Base-by-base conservation (phyloP, 1,140 invertebrate species). In the Trichonephila clavipes region DNA sequence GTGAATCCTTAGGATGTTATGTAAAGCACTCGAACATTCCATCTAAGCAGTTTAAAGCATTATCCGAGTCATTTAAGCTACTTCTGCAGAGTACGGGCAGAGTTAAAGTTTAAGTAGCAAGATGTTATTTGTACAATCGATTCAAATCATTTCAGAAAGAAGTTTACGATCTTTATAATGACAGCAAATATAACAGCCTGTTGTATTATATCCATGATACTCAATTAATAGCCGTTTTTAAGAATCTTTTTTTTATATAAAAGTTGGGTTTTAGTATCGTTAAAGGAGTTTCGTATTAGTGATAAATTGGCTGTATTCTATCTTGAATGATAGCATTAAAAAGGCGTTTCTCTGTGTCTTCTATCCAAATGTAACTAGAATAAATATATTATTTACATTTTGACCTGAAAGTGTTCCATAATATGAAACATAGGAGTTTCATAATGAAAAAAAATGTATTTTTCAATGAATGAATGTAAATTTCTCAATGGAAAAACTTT, bases 31-130 rank as follows among this genome's bases (percentile, higher is more conserved):
- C 2, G 18, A 40, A 77, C 72, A 34, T 19, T 14, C 72, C 34
- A 77, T 28, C 72, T 77, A 77, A 77, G 72, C 72, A 77, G 72
- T 77, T 77, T 77, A 77, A 77, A 40, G 72, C 72, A 77, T 77
- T 77, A 77, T 40, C 34, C 72, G 72, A 14, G 24, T 77, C 72
- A 77, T 77, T 77, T 77, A 77, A 77, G 34, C 72, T 28, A 28
- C 34, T 77, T 77, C 72, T 34, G 72, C 28, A 77, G 14, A 3
- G 34, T 77, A 40, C 72, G 72, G 40, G 72, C 12, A 34, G 69
- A 28, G 19, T 77, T 34, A 34, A 19, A 40, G 28, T 14, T 77
- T 77, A 77, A 40, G 28, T 77, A 77, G 24, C 34, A 34, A 4
- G 18, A 16, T 24, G 24, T 77, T 77, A 28, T 77, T 77, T 34